Percentiles rank a stretch among this genome's conserved stretches.
phyloP scores from a whole-genome alignment of 2,888 invertebrate species.

The Agrotis exclamationis region DNA sequence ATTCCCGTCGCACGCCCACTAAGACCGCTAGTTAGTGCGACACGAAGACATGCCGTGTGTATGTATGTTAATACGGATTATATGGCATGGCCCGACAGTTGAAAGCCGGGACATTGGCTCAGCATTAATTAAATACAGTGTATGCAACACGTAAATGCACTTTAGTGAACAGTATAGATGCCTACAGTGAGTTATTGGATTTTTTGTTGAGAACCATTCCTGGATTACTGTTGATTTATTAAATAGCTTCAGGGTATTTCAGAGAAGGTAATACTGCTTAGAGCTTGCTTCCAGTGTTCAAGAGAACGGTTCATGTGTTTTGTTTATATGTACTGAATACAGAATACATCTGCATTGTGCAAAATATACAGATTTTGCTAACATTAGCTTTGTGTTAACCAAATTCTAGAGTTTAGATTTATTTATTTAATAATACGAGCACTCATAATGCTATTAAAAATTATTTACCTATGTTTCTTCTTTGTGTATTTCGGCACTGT shows the following conservation, averaged over 20 bases:
- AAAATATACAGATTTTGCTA: not conserved
- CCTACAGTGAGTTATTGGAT: conserved; percentile 49
- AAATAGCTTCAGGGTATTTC: conserved; percentile 27
- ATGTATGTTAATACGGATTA: conserved; percentile 70
- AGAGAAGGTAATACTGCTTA: not conserved
- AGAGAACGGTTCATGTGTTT: not conserved
- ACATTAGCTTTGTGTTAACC: no score
- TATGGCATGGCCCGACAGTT: conserved; percentile 65
- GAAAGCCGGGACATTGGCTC: conserved; percentile 69
- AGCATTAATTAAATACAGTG: conserved; percentile 75
- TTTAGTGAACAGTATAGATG: conserved; percentile 63
- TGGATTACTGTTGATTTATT: conserved; percentile 40
- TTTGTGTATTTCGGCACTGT: no score
- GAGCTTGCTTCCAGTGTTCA: not conserved
- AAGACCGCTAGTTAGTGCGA: conserved; percentile 56
- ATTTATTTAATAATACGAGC: no score
- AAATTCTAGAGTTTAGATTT: not conserved
- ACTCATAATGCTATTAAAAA: no score
- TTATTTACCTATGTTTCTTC: no score
- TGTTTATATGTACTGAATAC: not conserved
- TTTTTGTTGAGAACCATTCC: conserved; percentile 42
- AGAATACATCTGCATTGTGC: not conserved
- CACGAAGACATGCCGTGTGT: conserved; percentile 57
- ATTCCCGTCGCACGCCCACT: conserved; percentile 33
- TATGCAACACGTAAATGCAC: conserved; percentile 76